A percentile compares a stretch with the other conserved stretches of the same genome.
Evolutionary conservation across 2,888 invertebrate species (phyloP).

Genomic region (Plebejus melissa): DNA sequence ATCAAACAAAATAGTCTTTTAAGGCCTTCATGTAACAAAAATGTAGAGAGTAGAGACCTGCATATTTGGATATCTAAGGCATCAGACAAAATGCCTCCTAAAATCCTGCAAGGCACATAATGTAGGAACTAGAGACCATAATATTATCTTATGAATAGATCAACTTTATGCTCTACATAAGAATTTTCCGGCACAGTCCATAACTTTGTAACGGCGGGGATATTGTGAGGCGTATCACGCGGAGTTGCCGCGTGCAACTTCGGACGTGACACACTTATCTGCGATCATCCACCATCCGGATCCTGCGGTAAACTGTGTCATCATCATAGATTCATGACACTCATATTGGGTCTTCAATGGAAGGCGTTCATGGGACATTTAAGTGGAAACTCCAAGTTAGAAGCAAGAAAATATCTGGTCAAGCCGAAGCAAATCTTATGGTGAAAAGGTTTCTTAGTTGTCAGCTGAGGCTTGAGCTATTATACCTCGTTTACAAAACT

Average conservation of each 20-base stretch:
- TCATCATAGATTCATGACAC: neutral
- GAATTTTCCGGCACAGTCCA: neutral
- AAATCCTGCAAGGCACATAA: neutral
- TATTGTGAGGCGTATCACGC: conserved; percentile 17
- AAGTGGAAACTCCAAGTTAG: too few relatives aligned
- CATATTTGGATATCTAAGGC: too few relatives aligned
- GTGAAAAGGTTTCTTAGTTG: too few relatives aligned
- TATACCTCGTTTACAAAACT: too few relatives aligned
- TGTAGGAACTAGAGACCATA: neutral
- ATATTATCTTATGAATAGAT: neutral
- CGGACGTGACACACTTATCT: conserved; percentile 27
- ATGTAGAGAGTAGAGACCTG: too few relatives aligned
- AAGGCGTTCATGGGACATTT: too few relatives aligned
- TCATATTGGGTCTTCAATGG: neutral
- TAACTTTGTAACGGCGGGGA: neutral
- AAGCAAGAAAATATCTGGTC: too few relatives aligned
- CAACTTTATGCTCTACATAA: neutral
- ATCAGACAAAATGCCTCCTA: neutral
- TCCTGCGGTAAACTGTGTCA: conserved; percentile 2
- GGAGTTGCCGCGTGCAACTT: neutral
- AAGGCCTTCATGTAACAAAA: too few relatives aligned
- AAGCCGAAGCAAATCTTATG: too few relatives aligned
- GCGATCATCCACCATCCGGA: conserved; percentile 20
- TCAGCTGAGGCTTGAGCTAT: too few relatives aligned
- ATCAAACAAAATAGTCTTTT: neutral